Evolutionary conservation across 2,888 invertebrate species (phyloP), one percentile per base, ranked within the genome.

Genomic region (Metacarcinus magister): DNA sequence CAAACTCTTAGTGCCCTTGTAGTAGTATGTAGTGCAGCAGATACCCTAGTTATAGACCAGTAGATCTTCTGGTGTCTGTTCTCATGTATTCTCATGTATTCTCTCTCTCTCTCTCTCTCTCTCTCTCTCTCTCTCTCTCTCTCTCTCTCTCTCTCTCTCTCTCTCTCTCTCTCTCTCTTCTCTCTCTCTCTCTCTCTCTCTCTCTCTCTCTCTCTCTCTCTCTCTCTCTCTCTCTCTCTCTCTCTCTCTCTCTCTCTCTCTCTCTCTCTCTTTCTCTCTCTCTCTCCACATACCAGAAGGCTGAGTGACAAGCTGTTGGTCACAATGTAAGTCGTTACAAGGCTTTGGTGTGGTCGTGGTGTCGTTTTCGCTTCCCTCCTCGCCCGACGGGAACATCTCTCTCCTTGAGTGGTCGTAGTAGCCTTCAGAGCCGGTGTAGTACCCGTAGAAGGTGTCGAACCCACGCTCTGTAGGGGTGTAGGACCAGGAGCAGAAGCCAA

Each of bases 361-460:
- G 87, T 48, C 23, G 16, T 48, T 32, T 46, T 44, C 8, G n/a
- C 32, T 82, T n/a, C n/a, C 28, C 23, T 75, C 39, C 82, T 75
- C 43, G 4, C 94, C 75, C 32, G 39, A 3, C 32, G 28, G 10
- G 28, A 54, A 23, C 23, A n/a, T 32, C 23, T 89, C n/a, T n/a
- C n/a, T n/a, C n/a, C 96, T 75, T 0, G 98, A 98, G 97, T 99
- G 99, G 97, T 99, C 99, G 97, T 98, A 99, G 98, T 99, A 99
- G 97, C 99, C 99, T 54, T 99, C 99, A 97, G 98, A 98, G 0
- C 99, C 99, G 0, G 98, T 98, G 98, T 99, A 99, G 97, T 98
- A 99, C 0, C 99, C 99, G 98, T 98, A 97, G 98, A 98, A 98
- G 96, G 98, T 98, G 97, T 98, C 98, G 97, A 99, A 99, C 43